phyloP scores from a whole-genome alignment of 2,797 vertebrate genomes.

The Helarctos malayanus region DNA sequence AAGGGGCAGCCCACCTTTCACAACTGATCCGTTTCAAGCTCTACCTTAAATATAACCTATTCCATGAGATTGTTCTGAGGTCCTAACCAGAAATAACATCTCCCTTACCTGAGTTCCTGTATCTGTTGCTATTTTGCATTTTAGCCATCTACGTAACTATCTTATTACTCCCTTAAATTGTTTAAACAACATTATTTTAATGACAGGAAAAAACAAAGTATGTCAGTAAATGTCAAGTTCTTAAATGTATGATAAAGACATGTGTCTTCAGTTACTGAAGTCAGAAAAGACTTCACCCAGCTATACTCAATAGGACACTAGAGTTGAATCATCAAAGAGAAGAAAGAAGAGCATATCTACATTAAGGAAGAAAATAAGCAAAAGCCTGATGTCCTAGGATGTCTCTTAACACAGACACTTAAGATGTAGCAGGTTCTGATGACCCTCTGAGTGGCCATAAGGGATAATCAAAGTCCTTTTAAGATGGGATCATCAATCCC shows the following conservation, averaged over 20 bases:
- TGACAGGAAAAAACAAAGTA: not conserved
- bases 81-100: not conserved
- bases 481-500: not conserved
- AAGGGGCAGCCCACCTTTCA: not conserved
- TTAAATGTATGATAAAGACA: not conserved
- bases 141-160: not conserved
- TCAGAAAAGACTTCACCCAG: not conserved
- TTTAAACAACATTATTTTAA: conserved; percentile 37
- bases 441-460: not conserved
- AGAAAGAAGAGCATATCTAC: not conserved
- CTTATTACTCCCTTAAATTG: not conserved
- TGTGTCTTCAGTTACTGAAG: not conserved
- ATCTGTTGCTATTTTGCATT: not conserved
- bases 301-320: not conserved
- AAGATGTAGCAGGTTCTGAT: not conserved
- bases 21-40: not conserved
- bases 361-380: not conserved
- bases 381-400: not conserved
- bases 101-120: not conserved
- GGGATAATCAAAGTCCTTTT: not conserved
- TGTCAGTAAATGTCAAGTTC: conserved; percentile 19
- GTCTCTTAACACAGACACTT: not conserved
- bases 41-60: not conserved
- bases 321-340: not conserved
- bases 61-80: not conserved